Conservation (phyloP, 1,140 invertebrate genomes). For the Elysia chlorotica region DNA sequence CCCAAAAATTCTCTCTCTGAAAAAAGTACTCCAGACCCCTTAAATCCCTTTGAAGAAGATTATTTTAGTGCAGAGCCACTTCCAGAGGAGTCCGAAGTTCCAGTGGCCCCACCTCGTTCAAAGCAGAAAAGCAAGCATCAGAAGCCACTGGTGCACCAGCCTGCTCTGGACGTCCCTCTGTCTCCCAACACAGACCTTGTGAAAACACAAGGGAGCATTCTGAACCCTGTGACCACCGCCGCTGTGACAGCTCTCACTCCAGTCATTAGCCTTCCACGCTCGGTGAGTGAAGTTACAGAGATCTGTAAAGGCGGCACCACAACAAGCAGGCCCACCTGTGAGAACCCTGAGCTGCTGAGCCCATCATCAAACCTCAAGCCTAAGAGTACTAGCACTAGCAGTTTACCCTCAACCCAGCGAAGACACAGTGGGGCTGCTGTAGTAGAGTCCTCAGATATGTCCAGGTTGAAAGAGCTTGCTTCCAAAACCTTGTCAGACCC, state of each 20-base stretch:
- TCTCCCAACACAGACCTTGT: conserved; percentile 13
- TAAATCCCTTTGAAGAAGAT: conserved; percentile 6
- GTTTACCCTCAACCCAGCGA: background rate
- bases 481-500: conserved; percentile 11
- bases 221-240: too few relatives aligned
- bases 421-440: background rate
- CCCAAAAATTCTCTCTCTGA: background rate
- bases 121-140: conserved; percentile 8
- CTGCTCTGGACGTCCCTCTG: background rate
- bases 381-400: conserved; percentile 16
- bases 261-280: background rate
- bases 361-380: background rate
- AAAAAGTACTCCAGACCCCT: background rate
- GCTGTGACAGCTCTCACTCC: too few relatives aligned
- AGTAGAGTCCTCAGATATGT: background rate
- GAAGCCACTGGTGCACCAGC: conserved; percentile 10
- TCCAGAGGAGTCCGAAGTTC: background rate
- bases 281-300: conserved; percentile 3
- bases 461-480: background rate
- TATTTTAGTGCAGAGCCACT: conserved; percentile 3
- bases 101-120: conserved; percentile 3
- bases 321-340: background rate
- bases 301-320: too few relatives aligned
- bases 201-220: too few relatives aligned
- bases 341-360: background rate